Conservation (phyloP, 2,888 invertebrate genomes). For the Caradrina kadenii region DNA sequence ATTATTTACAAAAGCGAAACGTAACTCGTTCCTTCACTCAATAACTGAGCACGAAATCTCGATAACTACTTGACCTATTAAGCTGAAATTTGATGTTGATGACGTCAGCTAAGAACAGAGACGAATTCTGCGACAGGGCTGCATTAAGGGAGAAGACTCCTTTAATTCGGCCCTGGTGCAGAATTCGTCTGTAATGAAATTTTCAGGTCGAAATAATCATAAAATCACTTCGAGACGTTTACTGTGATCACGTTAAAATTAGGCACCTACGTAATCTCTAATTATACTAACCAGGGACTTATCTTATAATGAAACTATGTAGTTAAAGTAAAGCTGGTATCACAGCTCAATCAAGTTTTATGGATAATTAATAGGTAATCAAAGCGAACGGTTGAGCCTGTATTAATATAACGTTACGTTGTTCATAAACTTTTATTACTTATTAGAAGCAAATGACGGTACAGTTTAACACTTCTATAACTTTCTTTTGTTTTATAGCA, state of each 20-base stretch:
- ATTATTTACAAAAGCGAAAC: too few species aligned
- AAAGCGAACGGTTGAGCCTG: slow-evolving; percentile 16
- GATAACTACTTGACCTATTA: too few species aligned
- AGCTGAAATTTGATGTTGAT: too few species aligned
- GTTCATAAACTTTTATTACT: slow-evolving; percentile 19
- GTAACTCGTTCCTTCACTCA: too few species aligned
- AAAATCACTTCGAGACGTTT: background rate
- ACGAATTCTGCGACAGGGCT: too few species aligned
- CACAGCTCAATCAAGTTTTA: slow-evolving; percentile 47
- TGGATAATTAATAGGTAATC: slow-evolving; percentile 44
- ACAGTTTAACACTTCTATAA: background rate
- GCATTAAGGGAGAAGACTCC: too few species aligned
- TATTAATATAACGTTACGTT: slow-evolving; percentile 24
- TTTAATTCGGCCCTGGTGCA: too few species aligned
- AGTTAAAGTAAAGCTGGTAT: slow-evolving; percentile 23
- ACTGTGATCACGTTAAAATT: background rate
- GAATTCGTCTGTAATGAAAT: too few species aligned
- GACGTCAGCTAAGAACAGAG: too few species aligned
- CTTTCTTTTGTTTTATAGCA: background rate
- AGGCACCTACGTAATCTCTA: slow-evolving; percentile 1
- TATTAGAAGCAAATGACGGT: slow-evolving; percentile 6
- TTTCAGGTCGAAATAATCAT: background rate
- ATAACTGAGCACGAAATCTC: too few species aligned
- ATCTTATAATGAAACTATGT: slow-evolving; percentile 19
- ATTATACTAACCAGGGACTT: slow-evolving; percentile 4